phyloP scores from a whole-genome alignment of 2,888 invertebrate species.

The Heliconius cydno region DNA sequence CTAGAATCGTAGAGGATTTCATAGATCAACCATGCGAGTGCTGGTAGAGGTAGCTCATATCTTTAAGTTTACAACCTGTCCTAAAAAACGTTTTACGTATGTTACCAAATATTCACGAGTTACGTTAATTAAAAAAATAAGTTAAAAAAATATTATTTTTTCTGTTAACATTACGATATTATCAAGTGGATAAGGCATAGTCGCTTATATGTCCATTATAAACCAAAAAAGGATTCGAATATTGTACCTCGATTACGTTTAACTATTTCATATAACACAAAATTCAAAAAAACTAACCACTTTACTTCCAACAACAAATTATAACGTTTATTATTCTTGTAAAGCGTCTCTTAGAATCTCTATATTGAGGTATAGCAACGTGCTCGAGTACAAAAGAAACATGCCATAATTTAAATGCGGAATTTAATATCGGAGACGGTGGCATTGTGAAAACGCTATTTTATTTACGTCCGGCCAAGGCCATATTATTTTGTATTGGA shows the following conservation, averaged over 20 bases:
- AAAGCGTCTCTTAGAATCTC: conserved; percentile 10
- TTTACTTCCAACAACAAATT: conserved; percentile 10
- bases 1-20: no score
- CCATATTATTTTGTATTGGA: conserved; percentile 65
- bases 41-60: no score
- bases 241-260: not conserved
- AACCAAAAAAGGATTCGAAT: not conserved
- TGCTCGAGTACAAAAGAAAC: conserved; percentile 38
- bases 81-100: no score
- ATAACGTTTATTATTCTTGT: conserved; percentile 14
- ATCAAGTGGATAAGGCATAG: no score
- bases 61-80: no score
- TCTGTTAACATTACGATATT: no score
- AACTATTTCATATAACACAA: not conserved
- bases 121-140: no score
- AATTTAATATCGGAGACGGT: conserved; percentile 51
- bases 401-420: conserved; percentile 46
- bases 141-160: no score
- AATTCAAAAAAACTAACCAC: not conserved
- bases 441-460: conserved; percentile 54
- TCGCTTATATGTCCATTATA: not conserved
- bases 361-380: conserved; percentile 29
- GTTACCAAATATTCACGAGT: no score
- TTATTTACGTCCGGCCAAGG: conserved; percentile 56
- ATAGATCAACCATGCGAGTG: no score